phyloP scores from a whole-genome alignment of 2,797 vertebrate genomes.

The Choloepus didactylus region DNA sequence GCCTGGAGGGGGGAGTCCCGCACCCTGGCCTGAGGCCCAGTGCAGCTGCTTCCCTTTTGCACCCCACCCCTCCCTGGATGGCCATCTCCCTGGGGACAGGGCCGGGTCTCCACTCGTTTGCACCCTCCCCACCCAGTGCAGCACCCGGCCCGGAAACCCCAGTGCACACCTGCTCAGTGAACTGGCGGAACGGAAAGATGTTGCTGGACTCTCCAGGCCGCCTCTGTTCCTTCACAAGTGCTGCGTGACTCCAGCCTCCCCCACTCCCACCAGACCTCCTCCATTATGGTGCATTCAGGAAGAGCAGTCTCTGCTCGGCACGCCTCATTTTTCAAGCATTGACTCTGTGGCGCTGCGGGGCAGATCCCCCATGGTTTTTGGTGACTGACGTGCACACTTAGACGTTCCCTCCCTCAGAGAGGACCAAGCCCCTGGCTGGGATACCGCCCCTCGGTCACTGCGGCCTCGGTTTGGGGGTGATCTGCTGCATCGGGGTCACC shows the following conservation, averaged over 20 bases:
- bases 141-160: not conserved
- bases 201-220: not conserved
- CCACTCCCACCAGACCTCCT: not conserved
- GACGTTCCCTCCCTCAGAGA: not conserved
- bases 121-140: no score
- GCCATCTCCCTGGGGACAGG: not conserved
- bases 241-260: fast-evolving
- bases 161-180: fast-evolving
- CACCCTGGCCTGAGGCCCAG: no score
- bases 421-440: fast-evolving
- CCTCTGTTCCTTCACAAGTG: not conserved
- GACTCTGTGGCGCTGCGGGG: not conserved
- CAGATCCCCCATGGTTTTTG: no score
- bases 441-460: not conserved
- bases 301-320: fast-evolving
- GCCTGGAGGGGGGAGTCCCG: no score
- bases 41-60: no score
- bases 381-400: not conserved
- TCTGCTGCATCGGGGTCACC: not conserved
- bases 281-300: fast-evolving
- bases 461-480: not conserved
- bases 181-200: no score
- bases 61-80: not conserved
- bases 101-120: not conserved
- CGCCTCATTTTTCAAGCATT: not conserved